phyloP scores from a whole-genome alignment of 2,797 vertebrate genomes.

The Poecilia picta region DNA sequence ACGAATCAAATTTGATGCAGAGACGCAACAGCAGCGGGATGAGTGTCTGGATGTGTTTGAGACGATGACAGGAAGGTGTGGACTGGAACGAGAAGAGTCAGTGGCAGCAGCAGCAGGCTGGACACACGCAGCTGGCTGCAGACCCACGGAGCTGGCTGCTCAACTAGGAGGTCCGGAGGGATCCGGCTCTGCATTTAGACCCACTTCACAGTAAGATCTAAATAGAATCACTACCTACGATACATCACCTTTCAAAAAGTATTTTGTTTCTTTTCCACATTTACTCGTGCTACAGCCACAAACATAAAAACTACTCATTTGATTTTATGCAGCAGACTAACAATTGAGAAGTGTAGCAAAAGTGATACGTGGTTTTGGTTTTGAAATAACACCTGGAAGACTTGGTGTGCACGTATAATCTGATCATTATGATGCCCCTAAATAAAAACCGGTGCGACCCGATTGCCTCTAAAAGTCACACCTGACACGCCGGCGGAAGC shows the following conservation, averaged over 20 bases:
- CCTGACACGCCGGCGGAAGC: not conserved
- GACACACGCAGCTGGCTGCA: not conserved
- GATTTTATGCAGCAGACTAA: not conserved
- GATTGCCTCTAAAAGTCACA: no score
- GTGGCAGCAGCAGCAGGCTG: not conserved
- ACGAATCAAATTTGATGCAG: conserved; percentile 29
- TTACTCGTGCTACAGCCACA: no score
- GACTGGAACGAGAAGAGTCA: not conserved
- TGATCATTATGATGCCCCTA: not conserved
- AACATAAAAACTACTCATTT: not conserved
- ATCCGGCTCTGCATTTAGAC: conserved; percentile 2
- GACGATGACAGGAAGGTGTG: not conserved
- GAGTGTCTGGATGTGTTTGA: conserved; percentile 1
- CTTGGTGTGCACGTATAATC: not conserved
- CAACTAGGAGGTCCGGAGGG: conserved; percentile 15
- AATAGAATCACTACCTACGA: not conserved
- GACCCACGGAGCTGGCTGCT: conserved; percentile 11
- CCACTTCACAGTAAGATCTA: no score
- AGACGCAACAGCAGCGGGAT: conserved; percentile 17
- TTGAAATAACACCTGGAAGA: not conserved
- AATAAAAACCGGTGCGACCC: not conserved
- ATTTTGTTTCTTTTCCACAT: not conserved
- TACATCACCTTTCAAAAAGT: not conserved
- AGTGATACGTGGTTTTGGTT: not conserved
- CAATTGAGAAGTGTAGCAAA: not conserved